A percentile compares a stretch with the other conserved stretches of the same genome.
Evolutionary conservation across 2,797 vertebrate species (phyloP).

Genomic region (Smutsia temminckii): DNA sequence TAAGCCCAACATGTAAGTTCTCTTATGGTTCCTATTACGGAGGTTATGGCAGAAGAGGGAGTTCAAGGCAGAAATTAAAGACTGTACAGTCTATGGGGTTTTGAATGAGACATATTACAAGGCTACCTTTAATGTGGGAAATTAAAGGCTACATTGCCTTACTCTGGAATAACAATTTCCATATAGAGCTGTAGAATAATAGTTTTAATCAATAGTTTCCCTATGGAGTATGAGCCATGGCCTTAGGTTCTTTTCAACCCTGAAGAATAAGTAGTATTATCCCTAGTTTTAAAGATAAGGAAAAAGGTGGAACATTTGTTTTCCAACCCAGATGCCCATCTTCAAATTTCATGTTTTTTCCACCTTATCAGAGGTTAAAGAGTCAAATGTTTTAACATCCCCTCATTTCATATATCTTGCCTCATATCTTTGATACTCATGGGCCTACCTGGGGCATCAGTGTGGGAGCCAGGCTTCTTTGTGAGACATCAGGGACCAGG

Average conservation of each 20-base stretch:
- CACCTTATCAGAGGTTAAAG: background rate
- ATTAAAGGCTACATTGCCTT: background rate
- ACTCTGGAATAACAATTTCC: background rate
- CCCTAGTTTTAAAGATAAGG: background rate
- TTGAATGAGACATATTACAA: background rate
- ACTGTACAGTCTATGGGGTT: background rate
- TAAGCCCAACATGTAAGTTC: background rate
- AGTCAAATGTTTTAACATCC: background rate
- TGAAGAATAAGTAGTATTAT: background rate
- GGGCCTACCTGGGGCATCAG: background rate
- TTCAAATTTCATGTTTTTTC: background rate
- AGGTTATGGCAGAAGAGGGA: background rate
- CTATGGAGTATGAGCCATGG: background rate
- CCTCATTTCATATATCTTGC: background rate
- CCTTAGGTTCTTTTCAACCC: background rate
- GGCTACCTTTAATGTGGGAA: background rate
- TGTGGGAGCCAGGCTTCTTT: background rate
- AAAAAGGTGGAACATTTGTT: background rate
- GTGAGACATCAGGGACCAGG: background rate
- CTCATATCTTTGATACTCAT: background rate
- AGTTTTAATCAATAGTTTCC: background rate
- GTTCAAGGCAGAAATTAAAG: conserved; percentile 37
- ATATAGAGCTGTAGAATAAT: background rate
- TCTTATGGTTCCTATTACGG: conserved; percentile 34
- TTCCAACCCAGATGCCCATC: background rate